phyloP scores from a whole-genome alignment of 2,113 vertebrate genomes.

The Azemiops feae region DNA sequence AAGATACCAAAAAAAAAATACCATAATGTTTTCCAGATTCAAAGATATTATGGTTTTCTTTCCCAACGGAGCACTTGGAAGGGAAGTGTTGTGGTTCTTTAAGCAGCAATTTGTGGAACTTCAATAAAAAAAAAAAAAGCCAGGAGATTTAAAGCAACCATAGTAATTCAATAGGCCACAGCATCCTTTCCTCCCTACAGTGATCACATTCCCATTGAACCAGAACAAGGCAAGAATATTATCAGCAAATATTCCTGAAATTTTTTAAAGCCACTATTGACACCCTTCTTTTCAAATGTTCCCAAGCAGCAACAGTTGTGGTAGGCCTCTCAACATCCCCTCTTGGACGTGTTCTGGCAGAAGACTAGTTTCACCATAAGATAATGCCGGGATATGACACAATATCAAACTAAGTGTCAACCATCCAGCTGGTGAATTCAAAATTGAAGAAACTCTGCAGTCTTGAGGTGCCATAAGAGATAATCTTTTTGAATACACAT shows the following conservation, averaged over 20 bases:
- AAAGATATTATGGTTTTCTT: background rate
- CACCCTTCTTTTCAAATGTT: background rate
- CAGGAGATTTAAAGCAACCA: background rate
- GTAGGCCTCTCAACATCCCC: background rate
- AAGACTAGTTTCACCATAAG: background rate
- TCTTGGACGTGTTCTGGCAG: background rate
- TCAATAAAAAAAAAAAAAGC: constrained; percentile 1
- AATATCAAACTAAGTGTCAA: background rate
- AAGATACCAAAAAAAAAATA: background rate
- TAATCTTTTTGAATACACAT: too few species aligned
- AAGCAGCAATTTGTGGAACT: background rate
- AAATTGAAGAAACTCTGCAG: too few species aligned
- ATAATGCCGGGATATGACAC: background rate
- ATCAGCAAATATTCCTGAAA: background rate
- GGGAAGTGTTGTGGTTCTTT: background rate
- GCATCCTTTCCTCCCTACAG: constrained; percentile 31
- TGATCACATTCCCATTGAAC: constrained; percentile 26
- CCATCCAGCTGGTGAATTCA: too few species aligned
- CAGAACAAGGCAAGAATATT: constrained; percentile 34
- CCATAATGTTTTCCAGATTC: background rate
- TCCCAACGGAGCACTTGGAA: background rate
- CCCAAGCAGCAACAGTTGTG: background rate
- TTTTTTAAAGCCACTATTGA: background rate
- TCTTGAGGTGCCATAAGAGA: too few species aligned
- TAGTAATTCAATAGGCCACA: accelerated